phyloP scores from a whole-genome alignment of 2,797 vertebrate species.

The Hypotaenidia philippensis region DNA sequence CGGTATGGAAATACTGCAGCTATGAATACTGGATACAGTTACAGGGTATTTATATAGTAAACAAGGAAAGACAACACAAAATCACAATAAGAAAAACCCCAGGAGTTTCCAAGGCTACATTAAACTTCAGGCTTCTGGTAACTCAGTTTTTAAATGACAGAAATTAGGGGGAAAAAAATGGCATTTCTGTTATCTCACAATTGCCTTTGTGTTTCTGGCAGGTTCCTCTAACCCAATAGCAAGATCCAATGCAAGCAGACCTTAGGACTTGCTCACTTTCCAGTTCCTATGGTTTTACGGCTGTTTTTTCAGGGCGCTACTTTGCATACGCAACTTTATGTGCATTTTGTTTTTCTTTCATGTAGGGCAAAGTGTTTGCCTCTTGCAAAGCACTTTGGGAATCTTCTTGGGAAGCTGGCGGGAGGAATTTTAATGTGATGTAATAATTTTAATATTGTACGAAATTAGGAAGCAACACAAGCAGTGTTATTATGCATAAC shows the following conservation, averaged over 20 bases:
- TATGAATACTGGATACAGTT: background rate
- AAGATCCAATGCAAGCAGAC: background rate
- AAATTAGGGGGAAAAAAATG: background rate
- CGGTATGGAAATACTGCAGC: background rate
- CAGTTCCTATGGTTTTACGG: background rate
- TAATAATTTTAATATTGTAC: conserved; percentile 28
- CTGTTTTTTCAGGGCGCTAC: background rate
- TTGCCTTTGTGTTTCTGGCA: background rate
- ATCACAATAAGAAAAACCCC: background rate
- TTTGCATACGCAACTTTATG: background rate
- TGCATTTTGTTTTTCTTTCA: background rate
- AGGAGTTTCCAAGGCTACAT: background rate
- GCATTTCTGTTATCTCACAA: background rate
- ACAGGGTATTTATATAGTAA: background rate
- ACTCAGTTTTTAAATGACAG: background rate
- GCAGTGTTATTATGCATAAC: conserved; percentile 28
- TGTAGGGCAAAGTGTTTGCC: background rate
- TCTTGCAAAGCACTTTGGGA: conserved; percentile 3
- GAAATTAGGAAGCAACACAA: conserved; percentile 47
- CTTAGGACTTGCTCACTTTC: background rate
- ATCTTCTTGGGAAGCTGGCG: background rate
- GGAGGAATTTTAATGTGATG: conserved; percentile 35
- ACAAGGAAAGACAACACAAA: background rate
- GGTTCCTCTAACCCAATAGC: background rate
- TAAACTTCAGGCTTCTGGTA: background rate